Evolutionary conservation across 2,888 invertebrate genomes (phyloP), one percentile per base, ranked within the genome.

Genomic region (Chaetogeoica ovagalla): DNA sequence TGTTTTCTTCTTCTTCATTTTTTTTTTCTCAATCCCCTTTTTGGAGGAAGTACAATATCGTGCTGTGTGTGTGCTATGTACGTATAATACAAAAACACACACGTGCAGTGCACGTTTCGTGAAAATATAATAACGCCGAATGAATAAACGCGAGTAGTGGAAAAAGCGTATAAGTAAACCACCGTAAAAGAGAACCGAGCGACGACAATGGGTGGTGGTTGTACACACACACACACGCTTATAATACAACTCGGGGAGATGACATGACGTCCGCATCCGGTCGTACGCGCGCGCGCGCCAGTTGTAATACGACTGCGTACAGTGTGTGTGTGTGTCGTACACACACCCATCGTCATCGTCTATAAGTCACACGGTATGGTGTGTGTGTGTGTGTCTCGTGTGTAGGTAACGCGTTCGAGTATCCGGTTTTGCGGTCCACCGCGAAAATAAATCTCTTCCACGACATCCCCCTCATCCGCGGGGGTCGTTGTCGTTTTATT

Each of bases 251-350:
- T 60, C 68, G 23, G 76, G 66, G 66, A 76, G 66, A 76, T 68
- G 76, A 68, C 57, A 60, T 37, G 76, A 76, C 76, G 76, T 76
- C 48, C 69, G 68, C 76, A 76, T 76, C 76, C 76, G 76, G 76
- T 76, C 60, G 76, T 68, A 30, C 30, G 30, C 30, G 30, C 30
- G 30, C 30, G 30, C 30, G 30, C 30, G 30, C 30, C 30, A 1
- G 30, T 30, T 30, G 30, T 30, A 30, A 30, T 30, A 30, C 30
- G 30, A 30, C 30, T 30, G 30, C 30, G 30, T 30, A 4, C 30
- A 30, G 59, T 68, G 76, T 37, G 39, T 39, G 62, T 23, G 62
- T 21, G 48, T 48, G 30, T 48, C 5, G 19, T 43, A 43, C 11
- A 62, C 48, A 39, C 60, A 62, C 48, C 48, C 62, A 62, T 30